Evolutionary conservation across 2,888 invertebrate genomes (phyloP), one percentile per base, ranked within the genome.

Genomic region (Papilio elwesi): DNA sequence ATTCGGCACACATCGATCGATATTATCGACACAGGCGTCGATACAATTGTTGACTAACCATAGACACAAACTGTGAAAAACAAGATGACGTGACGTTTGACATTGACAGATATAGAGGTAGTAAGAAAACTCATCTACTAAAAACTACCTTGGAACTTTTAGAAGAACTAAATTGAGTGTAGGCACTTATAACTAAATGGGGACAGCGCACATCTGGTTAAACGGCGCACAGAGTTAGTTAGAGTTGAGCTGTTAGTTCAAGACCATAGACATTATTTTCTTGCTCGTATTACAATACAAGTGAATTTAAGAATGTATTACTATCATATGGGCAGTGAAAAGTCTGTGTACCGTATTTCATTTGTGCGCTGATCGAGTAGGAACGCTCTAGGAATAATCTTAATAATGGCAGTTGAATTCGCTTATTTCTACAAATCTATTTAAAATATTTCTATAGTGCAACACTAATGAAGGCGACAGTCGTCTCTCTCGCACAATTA

Each of bases 341-440:
- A 26, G 4, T 26, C 26, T 26, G 4, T 26, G 4, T 26, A 26
- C 26, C 9, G 16, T 15, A 15, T 53, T n/a, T 15, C 9, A 15
- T 53, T 15, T 55, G 36, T 55, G 12, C 68, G 36, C 49, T 36
- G 38, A 43, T 63, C 16, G 12, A 68, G 26, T 63, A 68, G 65
- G 64, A 68, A 73, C 55, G 68, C 11, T 49, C 16, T 68, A 72
- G 16, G 55, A 63, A 63, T 55, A 63, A 65, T 52, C 73, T 73
- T 69, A 73, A 43, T n/a, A 65, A 73, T 69, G 68, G 73, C 73
- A 73, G 73, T 73, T 57, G 12, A 26, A 26, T 52, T 12, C 15
- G 43, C 65, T 73, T 73, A 66, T 52, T 26, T 10, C 43, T 63
- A 72, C 12, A 43, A 26, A 62, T 64, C 43, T 64, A 68, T 13